Percentiles rank a stretch among this genome's conserved stretches.
phyloP scores from a whole-genome alignment of 2,888 invertebrate genomes.

The Himalopsyche kuldschensis region DNA sequence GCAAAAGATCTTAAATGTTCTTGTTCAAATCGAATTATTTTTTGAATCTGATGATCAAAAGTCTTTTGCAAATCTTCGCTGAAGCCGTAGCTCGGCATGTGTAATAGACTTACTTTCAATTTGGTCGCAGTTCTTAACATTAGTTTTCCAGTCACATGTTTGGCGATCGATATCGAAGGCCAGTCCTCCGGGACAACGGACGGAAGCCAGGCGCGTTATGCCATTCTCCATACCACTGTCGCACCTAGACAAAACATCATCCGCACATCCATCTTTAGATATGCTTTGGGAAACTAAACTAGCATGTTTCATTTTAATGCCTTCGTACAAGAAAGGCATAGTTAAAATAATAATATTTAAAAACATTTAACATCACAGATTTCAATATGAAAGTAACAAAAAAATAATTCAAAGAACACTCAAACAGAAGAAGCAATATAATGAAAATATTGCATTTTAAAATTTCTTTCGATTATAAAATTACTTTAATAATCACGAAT shows the following conservation, averaged over 20 bases:
- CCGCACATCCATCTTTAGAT: constrained; percentile 3
- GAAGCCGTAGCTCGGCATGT: constrained; percentile 42
- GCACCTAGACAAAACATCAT: constrained; percentile 71
- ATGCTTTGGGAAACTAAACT: background rate
- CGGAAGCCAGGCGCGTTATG: constrained; percentile 82
- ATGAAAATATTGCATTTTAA: no score
- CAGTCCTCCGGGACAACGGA: constrained; percentile 86
- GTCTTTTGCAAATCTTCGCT: constrained; percentile 39
- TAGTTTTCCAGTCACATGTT: constrained; percentile 95
- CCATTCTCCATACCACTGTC: constrained; percentile 88
- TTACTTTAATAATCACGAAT: no score
- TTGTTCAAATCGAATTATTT: background rate
- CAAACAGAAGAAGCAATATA: no score
- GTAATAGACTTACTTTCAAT: constrained; percentile 83
- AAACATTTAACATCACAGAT: background rate
- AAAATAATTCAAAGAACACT: no score
- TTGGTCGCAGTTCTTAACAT: constrained; percentile 94
- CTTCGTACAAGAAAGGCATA: background rate
- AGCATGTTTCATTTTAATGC: background rate
- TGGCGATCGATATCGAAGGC: constrained; percentile 93
- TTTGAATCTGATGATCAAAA: background rate
- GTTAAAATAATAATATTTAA: background rate
- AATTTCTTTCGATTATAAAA: no score
- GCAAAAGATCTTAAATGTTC: background rate
- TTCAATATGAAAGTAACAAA: background rate